These are phyloP conservation scores for Malurus elegans DNA, from an alignment of 2,113 vertebrate species.

Conservation along the genomic window DNA sequence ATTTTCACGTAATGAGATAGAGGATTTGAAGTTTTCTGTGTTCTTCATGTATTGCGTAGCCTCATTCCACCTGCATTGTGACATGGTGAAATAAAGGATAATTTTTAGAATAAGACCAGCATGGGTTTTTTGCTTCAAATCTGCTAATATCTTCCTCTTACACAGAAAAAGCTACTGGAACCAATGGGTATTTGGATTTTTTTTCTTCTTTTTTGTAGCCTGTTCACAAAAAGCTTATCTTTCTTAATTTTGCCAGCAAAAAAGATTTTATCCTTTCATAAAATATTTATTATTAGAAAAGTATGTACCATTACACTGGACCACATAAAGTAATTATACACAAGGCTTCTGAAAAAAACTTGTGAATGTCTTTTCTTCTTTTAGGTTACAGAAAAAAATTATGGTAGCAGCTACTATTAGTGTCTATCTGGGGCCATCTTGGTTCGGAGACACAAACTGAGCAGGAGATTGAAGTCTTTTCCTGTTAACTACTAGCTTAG, in stretches of 20 bases:
- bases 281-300: neutral
- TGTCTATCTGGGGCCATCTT: neutral
- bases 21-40: neutral
- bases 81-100: neutral
- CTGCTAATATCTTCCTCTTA: neutral
- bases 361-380: neutral
- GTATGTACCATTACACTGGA: neutral
- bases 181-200: neutral
- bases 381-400: neutral
- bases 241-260: neutral
- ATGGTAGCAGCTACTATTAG: neutral
- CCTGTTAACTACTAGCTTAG: neutral
- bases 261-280: neutral
- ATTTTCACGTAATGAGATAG: neutral
- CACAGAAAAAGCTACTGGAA: neutral
- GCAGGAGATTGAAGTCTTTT: neutral
- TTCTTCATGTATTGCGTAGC: neutral
- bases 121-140: neutral
- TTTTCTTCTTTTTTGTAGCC: neutral
- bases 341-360: neutral
- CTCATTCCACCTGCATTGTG: neutral
- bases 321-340: neutral
- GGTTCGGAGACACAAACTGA: neutral
- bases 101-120: neutral
- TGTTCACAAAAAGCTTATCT: neutral